These are phyloP conservation scores for Apomyelois bistriatella DNA, from an alignment of 2,888 invertebrate genomes.

Conservation along the genomic window DNA sequence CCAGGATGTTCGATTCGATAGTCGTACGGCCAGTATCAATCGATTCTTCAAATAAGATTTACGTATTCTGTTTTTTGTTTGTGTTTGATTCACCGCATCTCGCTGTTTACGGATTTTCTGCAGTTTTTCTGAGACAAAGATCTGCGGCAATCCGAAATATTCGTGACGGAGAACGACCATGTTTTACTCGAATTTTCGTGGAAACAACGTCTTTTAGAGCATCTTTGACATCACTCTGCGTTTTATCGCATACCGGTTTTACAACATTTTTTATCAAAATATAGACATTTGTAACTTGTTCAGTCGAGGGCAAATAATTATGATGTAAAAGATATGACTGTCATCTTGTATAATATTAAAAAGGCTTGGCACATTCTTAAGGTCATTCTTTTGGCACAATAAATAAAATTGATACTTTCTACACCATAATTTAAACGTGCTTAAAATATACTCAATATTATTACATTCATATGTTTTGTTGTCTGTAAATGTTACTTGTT, in stretches of 20 bases:
- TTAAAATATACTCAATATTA: slow-evolving; percentile 1
- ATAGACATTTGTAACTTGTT: slow-evolving; percentile 2
- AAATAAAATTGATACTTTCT: slow-evolving; percentile 6
- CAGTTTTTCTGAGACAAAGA: slow-evolving; percentile 30
- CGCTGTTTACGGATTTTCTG: slow-evolving; percentile 28
- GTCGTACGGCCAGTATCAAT: background rate
- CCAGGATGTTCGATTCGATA: background rate
- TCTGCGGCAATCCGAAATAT: slow-evolving; percentile 18
- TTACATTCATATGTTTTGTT: slow-evolving; percentile 9
- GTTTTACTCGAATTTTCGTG: slow-evolving; percentile 6
- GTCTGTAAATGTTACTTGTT: slow-evolving; percentile 19
- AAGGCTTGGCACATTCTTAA: background rate
- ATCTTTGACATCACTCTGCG: slow-evolving; percentile 5
- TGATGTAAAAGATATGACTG: slow-evolving; percentile 3
- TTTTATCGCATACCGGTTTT: slow-evolving; percentile 8
- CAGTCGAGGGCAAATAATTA: background rate
- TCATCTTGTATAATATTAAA: background rate
- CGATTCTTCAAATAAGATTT: slow-evolving; percentile 12
- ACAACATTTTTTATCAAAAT: slow-evolving; percentile 1
- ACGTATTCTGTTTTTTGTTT: slow-evolving; percentile 28
- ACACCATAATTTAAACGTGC: slow-evolving; percentile 3
- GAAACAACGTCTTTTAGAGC: slow-evolving; percentile 7
- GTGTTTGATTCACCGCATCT: slow-evolving; percentile 21
- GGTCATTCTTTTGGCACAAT: background rate
- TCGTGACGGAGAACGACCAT: background rate